phyloP scores from a whole-genome alignment of 2,113 vertebrate genomes.

The Ceuthmochares aereus region DNA sequence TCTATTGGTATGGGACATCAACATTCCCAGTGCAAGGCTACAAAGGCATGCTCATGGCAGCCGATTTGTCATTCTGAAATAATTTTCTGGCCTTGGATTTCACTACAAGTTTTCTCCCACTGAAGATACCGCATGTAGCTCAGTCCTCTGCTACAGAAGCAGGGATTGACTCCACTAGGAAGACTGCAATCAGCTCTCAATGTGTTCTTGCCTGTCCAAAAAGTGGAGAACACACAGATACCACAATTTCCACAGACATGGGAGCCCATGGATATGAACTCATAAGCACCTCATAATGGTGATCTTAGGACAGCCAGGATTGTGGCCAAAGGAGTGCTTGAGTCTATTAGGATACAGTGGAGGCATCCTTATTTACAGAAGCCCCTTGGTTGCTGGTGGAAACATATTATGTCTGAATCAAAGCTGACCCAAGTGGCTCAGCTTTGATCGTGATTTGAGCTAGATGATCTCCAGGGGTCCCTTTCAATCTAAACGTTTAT shows the following conservation, averaged over 20 bases:
- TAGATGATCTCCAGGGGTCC: not conserved
- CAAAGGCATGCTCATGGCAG: not conserved
- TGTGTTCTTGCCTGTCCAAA: not conserved
- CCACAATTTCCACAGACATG: not conserved
- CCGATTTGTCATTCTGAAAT: not conserved
- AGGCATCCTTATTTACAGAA: not conserved
- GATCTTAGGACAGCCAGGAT: accelerated
- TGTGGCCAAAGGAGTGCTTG: accelerated
- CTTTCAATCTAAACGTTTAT: not conserved
- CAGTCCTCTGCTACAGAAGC: not conserved
- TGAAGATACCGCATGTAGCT: not conserved
- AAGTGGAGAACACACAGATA: not conserved
- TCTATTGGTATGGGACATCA: not conserved
- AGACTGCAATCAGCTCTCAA: not conserved
- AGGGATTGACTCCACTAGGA: not conserved
- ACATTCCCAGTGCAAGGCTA: not conserved
- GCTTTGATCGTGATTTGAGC: not conserved
- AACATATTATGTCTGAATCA: not conserved
- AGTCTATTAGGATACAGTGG: not conserved
- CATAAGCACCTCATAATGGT: accelerated
- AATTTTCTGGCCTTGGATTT: not conserved
- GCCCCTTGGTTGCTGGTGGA: not conserved
- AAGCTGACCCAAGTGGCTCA: not conserved
- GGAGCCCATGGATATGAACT: not conserved
- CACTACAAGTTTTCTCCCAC: not conserved